phyloP scores from a whole-genome alignment of 2,888 invertebrate species.

The Epinotia demarniana region DNA sequence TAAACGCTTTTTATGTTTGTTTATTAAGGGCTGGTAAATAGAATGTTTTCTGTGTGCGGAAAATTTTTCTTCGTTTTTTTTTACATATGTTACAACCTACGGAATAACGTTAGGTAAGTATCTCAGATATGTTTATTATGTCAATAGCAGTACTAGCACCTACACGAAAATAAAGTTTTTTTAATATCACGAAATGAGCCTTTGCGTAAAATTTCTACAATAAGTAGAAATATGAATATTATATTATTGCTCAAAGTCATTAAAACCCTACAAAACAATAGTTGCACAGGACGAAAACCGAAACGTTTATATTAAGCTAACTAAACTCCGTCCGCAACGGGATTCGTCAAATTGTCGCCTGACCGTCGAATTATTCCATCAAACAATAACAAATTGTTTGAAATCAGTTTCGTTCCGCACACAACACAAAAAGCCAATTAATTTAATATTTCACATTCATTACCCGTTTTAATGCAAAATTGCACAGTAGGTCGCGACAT shows the following conservation, averaged over 20 bases:
- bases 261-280: conserved; percentile 15
- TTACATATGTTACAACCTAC: no score
- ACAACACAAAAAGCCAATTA: conserved; percentile 46
- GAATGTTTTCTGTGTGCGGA: not conserved
- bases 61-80: not conserved
- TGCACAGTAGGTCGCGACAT: conserved; percentile 44
- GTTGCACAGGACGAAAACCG: conserved; percentile 26
- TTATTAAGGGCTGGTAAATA: conserved; percentile 27
- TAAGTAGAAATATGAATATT: not conserved
- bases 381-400: conserved; percentile 70
- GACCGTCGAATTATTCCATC: conserved; percentile 64
- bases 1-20: conserved; percentile 40
- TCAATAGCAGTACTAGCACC: no score
- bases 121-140: no score
- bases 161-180: not conserved
- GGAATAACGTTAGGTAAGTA: no score
- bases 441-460: conserved; percentile 61
- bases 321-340: conserved; percentile 38
- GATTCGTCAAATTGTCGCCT: conserved; percentile 59
- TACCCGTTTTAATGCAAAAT: conserved; percentile 51
- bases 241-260: not conserved
- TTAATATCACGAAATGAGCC: no score
- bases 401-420: conserved; percentile 48
- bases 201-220: not conserved
- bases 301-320: conserved; percentile 21